A percentile compares a stretch with the other conserved stretches of the same genome.
These are phyloP conservation scores for Chymomyza fuscimana DNA, from an alignment of 2,888 invertebrate genomes.

Conservation along the genomic window DNA sequence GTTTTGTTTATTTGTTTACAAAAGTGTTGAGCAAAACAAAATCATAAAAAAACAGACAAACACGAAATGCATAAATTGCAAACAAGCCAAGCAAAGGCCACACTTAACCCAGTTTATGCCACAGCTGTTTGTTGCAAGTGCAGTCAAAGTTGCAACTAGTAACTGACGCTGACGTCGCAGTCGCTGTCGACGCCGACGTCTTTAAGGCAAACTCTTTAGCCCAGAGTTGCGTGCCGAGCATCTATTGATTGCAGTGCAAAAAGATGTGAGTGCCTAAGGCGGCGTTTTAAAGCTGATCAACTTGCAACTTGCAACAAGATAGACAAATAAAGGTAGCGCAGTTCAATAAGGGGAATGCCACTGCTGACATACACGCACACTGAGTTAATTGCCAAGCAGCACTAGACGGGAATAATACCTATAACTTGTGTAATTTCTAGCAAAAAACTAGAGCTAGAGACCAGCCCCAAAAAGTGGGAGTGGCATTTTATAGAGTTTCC, in stretches of 20 bases:
- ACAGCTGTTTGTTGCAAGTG: constrained; percentile 23
- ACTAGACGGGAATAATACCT: constrained; percentile 17
- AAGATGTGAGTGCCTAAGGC: constrained; percentile 8
- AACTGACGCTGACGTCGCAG: not conserved
- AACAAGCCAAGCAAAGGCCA: constrained; percentile 29
- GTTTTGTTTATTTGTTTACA: constrained; percentile 54
- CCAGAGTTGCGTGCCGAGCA: constrained; percentile 49
- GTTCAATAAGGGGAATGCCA: constrained; percentile 15
- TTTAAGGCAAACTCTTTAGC: not conserved
- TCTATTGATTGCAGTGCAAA: constrained; percentile 53
- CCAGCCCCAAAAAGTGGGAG: constrained; percentile 23
- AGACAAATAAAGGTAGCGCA: constrained; percentile 34
- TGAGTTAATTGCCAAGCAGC: constrained; percentile 21
- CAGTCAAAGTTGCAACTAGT: constrained; percentile 28
- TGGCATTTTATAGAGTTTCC: not conserved
- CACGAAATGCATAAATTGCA: constrained; percentile 53
- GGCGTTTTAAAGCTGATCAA: constrained; percentile 2
- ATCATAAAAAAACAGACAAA: constrained; percentile 47
- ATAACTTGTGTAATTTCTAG: constrained; percentile 33
- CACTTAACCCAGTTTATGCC: constrained; percentile 61
- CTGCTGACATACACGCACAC: constrained; percentile 26
- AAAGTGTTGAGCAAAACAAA: constrained; percentile 44
- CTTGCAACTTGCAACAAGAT: constrained; percentile 16
- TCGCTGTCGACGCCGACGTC: not conserved
- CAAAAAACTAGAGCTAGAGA: constrained; percentile 8